phyloP scores from a whole-genome alignment of 1,140 invertebrate species.

The Trialeurodes vaporariorum region DNA sequence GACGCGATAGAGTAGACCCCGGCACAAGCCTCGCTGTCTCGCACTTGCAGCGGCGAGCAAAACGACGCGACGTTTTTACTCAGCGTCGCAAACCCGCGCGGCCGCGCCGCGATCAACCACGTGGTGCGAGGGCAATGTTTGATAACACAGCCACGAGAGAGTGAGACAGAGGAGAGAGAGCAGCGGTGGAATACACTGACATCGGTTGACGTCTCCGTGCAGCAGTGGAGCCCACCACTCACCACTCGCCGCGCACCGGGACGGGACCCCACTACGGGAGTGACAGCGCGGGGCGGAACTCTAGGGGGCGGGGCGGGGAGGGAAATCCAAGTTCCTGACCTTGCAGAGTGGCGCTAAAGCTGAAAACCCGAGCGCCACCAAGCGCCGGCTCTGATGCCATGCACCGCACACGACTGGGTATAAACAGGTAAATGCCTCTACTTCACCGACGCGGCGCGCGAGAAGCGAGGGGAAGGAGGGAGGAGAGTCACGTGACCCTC shows the following conservation, averaged over 20 bases:
- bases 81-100: no score
- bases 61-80: no score
- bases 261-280: constrained; percentile 13
- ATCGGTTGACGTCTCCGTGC: constrained; percentile 13
- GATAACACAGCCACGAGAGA: constrained; percentile 18
- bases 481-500: no score
- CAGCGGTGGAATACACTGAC: constrained; percentile 2
- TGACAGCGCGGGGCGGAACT: constrained; percentile 12
- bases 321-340: neutral
- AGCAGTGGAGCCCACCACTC: constrained; percentile 20
- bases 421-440: no score
- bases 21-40: no score
- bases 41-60: no score
- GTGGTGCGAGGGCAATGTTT: constrained; percentile 24
- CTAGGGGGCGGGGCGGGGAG: constrained; percentile 5
- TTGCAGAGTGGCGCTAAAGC: constrained; percentile 10
- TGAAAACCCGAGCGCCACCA: no score
- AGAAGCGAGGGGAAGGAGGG: no score
- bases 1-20: no score
- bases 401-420: no score
- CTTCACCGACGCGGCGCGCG: no score
- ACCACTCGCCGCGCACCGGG: constrained; percentile 9
- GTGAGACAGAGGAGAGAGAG: constrained; percentile 26
- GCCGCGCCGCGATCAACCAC: constrained; percentile 21
- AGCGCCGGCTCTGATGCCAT: no score